Percentiles rank a stretch among this genome's conserved stretches.
Conservation (phyloP, 2,888 invertebrate genomes). For the Diaperis boleti region DNA sequence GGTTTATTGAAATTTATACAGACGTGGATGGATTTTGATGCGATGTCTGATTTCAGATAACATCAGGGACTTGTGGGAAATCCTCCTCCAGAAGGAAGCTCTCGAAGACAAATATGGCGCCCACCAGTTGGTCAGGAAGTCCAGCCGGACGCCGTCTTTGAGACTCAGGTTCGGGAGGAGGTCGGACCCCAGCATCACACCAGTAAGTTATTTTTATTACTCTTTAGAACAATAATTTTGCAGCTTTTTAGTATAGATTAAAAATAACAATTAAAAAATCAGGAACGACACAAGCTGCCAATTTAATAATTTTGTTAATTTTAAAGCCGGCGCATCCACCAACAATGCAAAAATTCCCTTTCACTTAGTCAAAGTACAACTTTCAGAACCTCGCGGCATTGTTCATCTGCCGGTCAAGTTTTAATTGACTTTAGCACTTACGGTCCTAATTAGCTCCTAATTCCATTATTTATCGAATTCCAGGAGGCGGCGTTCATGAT, state of each 20-base stretch:
- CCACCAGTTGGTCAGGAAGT: slow-evolving; percentile 82
- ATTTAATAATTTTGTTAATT: too few species aligned
- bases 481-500: slow-evolving; percentile 43
- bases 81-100: slow-evolving; percentile 75
- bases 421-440: slow-evolving; percentile 3
- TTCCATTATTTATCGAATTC: slow-evolving; percentile 28
- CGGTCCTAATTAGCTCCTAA: slow-evolving; percentile 15
- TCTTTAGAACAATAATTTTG: too few species aligned
- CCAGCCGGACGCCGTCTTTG: slow-evolving; percentile 81
- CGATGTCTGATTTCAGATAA: slow-evolving; percentile 56
- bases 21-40: slow-evolving; percentile 5
- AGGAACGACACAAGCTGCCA: too few species aligned
- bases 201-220: too few species aligned
- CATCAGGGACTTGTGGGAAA: slow-evolving; percentile 72
- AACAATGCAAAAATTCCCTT: too few species aligned
- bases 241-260: too few species aligned
- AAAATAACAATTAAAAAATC: too few species aligned
- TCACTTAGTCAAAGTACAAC: too few species aligned
- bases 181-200: slow-evolving; percentile 76
- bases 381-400: neutral
- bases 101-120: slow-evolving; percentile 72
- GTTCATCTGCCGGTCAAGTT: neutral
- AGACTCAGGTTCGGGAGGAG: slow-evolving; percentile 83
- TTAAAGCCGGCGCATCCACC: too few species aligned
- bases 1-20: slow-evolving; percentile 28